phyloP scores from a whole-genome alignment of 2,888 invertebrate species.

The Melolontha melolontha region DNA sequence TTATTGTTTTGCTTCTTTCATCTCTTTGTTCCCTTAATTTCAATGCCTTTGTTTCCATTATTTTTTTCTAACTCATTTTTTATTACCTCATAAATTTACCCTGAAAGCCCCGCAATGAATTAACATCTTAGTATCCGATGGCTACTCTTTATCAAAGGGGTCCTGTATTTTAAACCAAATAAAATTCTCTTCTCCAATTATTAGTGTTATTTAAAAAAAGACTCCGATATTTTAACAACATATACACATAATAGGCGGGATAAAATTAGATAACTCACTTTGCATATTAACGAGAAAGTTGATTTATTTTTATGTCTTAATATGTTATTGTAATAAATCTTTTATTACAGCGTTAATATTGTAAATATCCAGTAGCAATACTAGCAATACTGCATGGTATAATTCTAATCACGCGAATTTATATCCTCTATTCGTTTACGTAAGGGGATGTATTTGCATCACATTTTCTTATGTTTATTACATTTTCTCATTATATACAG shows the following conservation, averaged over 20 bases:
- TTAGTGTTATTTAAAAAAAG: constrained; percentile 20
- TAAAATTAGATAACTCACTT: constrained; percentile 33
- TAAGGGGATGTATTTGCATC: no score
- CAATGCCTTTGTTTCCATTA: constrained; percentile 26
- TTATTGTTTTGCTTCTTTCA: constrained; percentile 5
- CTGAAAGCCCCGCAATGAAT: constrained; percentile 25
- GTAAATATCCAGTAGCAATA: constrained; percentile 15
- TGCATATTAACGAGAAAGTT: constrained; percentile 36
- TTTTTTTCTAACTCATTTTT: constrained; percentile 18
- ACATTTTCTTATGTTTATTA: no score
- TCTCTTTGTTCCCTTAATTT: constrained; percentile 20
- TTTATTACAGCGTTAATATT: constrained; percentile 8
- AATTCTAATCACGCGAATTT: background rate
- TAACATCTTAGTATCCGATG: constrained; percentile 21
- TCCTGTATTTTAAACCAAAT: constrained; percentile 24
- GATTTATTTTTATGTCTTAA: constrained; percentile 37
- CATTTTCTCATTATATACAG: no score
- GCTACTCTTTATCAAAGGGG: constrained; percentile 10
- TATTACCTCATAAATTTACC: constrained; percentile 25
- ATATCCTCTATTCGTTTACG: background rate
- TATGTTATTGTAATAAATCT: constrained; percentile 36
- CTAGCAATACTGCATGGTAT: constrained; percentile 1
- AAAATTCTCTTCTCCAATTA: constrained; percentile 27
- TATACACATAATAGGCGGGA: constrained; percentile 32
- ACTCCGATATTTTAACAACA: constrained; percentile 28